phyloP scores from a whole-genome alignment of 2,113 vertebrate genomes.

The Mustela lutreola region DNA sequence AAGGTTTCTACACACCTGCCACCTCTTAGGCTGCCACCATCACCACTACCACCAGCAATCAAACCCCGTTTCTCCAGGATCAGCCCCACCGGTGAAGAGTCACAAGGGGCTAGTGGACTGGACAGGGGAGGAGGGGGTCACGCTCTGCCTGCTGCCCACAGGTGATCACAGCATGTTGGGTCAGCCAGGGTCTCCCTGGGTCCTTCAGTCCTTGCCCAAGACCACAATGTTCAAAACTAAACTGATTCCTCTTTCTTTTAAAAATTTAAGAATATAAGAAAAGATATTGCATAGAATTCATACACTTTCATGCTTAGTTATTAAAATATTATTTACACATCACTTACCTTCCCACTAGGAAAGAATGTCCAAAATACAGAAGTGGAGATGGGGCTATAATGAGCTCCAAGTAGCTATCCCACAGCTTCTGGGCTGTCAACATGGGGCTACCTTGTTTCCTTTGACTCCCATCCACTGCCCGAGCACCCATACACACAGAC shows the following conservation, averaged over 20 bases:
- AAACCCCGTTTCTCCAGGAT: background rate
- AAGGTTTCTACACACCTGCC: background rate
- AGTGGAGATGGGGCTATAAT: accelerated
- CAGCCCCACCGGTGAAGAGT: too few species aligned
- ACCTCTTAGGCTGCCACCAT: accelerated
- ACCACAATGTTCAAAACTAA: background rate
- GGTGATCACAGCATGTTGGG: background rate
- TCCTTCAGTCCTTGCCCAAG: background rate
- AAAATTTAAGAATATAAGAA: constrained; percentile 24
- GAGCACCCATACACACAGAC: too few species aligned
- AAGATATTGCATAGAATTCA: background rate
- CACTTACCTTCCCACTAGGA: background rate
- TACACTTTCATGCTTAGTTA: background rate
- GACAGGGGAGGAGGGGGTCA: too few species aligned
- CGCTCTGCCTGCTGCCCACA: background rate
- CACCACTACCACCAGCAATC: background rate
- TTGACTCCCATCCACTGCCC: background rate
- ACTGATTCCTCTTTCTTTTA: background rate
- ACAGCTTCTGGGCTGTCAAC: background rate
- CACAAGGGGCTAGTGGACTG: too few species aligned
- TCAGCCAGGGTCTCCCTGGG: background rate
- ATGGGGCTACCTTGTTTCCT: background rate
- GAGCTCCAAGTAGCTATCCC: background rate
- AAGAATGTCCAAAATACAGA: background rate
- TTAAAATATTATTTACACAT: background rate